Evolutionary conservation across 2,888 invertebrate genomes (phyloP).

Genomic region (Melolontha melolontha): DNA sequence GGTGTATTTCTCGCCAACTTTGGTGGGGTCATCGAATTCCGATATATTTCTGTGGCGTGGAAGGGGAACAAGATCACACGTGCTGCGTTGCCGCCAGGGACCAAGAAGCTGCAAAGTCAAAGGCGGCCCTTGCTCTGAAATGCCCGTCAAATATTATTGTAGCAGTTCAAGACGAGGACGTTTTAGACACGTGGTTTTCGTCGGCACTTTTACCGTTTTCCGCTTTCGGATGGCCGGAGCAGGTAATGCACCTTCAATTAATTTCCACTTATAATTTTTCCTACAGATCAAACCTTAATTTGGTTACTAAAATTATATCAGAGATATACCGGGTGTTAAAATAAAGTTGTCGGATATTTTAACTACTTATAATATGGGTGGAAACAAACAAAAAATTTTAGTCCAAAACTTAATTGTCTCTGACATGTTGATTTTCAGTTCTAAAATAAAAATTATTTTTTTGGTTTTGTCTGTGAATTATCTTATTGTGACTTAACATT

Average conservation of each 20-base stretch:
- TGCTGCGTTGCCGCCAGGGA: conserved; percentile 65
- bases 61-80: conserved; percentile 45
- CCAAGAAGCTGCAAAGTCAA: conserved; percentile 79
- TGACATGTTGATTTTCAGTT: too few relatives aligned
- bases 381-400: too few relatives aligned
- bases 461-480: too few relatives aligned
- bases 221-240: conserved; percentile 96
- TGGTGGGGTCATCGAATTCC: conserved; percentile 99
- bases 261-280: too few relatives aligned
- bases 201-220: conserved; percentile 97
- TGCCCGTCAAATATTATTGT: conserved; percentile 68
- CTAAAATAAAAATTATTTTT: too few relatives aligned
- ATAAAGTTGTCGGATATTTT: too few relatives aligned
- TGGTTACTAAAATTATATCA: too few relatives aligned
- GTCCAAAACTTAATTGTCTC: too few relatives aligned
- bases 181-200: conserved; percentile 99
- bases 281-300: too few relatives aligned
- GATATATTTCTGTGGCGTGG: conserved; percentile 74
- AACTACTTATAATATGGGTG: too few relatives aligned
- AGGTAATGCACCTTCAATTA: conserved; percentile 57
- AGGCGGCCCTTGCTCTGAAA: conserved; percentile 80
- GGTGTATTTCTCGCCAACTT: conserved; percentile 98
- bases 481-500: too few relatives aligned
- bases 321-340: too few relatives aligned
- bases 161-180: conserved; percentile 88